phyloP scores from a whole-genome alignment of 2,113 vertebrate species.

The Panthera uncia region DNA sequence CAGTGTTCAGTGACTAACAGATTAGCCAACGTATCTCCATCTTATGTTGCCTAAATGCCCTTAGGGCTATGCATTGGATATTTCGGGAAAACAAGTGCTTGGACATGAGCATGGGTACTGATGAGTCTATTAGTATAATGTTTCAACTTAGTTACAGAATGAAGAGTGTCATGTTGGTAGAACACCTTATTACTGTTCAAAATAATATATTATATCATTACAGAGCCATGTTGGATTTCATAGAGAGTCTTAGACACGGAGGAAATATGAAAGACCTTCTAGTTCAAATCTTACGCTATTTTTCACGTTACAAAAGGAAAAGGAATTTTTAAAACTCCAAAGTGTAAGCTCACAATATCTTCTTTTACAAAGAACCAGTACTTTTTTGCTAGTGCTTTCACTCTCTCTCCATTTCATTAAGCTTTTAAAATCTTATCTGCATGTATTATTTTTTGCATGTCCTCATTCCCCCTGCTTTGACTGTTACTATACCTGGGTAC shows the following conservation, averaged over 20 bases:
- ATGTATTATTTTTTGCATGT: neutral
- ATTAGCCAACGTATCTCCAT: neutral
- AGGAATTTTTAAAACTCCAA: neutral
- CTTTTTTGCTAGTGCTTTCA: neutral
- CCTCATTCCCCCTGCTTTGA: slow-evolving; percentile 3
- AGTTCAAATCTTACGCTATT: neutral
- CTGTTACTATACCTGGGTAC: neutral
- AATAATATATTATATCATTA: neutral
- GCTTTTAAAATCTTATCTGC: neutral
- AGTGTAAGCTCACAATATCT: neutral
- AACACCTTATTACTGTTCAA: neutral
- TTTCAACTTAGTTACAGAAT: neutral
- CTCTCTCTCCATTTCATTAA: neutral
- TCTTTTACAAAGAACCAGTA: neutral
- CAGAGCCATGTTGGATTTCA: neutral
- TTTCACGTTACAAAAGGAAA: slow-evolving; percentile 8
- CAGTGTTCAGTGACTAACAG: neutral
- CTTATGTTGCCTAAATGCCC: neutral
- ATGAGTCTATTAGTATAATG: neutral
- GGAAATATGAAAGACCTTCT: neutral
- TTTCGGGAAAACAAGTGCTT: neutral
- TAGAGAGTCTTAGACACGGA: neutral
- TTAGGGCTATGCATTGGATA: neutral
- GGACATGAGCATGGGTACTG: neutral
- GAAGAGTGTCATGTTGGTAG: neutral